These are phyloP conservation scores for Phainopepla nitens DNA, from an alignment of 2,113 vertebrate species.

Conservation along the genomic window DNA sequence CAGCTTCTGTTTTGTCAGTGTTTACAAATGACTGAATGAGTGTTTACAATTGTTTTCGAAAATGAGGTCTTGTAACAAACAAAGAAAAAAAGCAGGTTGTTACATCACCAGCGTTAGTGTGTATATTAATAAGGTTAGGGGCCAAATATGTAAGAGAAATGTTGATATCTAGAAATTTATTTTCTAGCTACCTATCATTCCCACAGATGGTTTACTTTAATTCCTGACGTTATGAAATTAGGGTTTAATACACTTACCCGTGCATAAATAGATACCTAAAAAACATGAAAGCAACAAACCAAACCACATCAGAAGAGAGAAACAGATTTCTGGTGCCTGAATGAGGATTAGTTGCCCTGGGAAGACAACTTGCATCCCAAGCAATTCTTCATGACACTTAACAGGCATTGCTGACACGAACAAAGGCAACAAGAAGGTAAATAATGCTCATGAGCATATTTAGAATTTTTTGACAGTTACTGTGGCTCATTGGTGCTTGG, in stretches of 20 bases:
- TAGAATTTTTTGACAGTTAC: background rate
- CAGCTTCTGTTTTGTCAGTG: background rate
- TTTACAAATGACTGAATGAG: background rate
- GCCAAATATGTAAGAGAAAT: background rate
- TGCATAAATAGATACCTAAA: background rate
- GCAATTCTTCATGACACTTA: background rate
- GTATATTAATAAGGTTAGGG: background rate
- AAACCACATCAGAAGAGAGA: background rate
- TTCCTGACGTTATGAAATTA: background rate
- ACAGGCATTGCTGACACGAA: background rate
- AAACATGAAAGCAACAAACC: background rate
- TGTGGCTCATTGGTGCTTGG: background rate
- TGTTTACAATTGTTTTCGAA: background rate
- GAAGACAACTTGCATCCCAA: background rate
- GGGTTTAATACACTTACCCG: background rate
- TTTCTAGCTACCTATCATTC: background rate
- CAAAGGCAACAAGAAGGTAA: background rate
- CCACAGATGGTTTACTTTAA: background rate
- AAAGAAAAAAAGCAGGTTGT: background rate
- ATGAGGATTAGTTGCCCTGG: background rate
- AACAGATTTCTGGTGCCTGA: background rate
- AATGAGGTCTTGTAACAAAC: background rate
- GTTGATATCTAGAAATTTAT: background rate
- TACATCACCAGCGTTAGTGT: background rate
- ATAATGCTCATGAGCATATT: background rate